Evolutionary conservation across 2,888 invertebrate species (phyloP), one percentile per base, ranked within the genome.

Genomic region (Aspidiotus destructor): DNA sequence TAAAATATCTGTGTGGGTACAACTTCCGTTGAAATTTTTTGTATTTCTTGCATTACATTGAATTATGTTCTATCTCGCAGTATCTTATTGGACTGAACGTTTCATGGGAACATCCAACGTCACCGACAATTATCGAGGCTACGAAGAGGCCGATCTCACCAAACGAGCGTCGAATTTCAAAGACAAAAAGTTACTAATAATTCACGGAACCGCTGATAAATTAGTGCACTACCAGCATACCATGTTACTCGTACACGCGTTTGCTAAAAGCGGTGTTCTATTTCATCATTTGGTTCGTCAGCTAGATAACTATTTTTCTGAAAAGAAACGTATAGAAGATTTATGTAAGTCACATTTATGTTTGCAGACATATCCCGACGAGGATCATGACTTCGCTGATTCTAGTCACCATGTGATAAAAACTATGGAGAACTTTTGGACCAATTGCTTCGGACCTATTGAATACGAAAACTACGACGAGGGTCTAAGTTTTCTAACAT

Each of bases 21-120:
- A 28, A 28, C 28, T 28, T 28, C 5, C 28, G 28, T 1, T 5
- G 28, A 28, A 28, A 28, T 28, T 28, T 28, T 28, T 28, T 5
- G 28, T 28, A 28, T 28, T 28, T 28, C 5, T 28, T 28, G 1
- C 5, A 28, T 28, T 5, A 28, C 1, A 28, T 28, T 28, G 28
- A 28, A 28, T 28, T 6, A 0, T 41, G 62, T 61, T 61, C 52
- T 17, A 28, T 60, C 69, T 77, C 78, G 41, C 76, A 91, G 90
- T 89, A 79, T 89, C 95, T 7, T 90, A 87, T 74, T 95, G 91
- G 80, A 88, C 93, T 70, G 95, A 96, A 80, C 84, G 92, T 53
- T 92, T 91, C 78, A 85, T 92, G 82, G 92, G 92, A 0, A 76
- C 80, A n/a, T 81, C 81, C 5, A 80, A 81, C 68, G 83, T 83